Evolutionary conservation across 2,888 invertebrate genomes (phyloP).

Genomic region (Chymomyza amoena): DNA sequence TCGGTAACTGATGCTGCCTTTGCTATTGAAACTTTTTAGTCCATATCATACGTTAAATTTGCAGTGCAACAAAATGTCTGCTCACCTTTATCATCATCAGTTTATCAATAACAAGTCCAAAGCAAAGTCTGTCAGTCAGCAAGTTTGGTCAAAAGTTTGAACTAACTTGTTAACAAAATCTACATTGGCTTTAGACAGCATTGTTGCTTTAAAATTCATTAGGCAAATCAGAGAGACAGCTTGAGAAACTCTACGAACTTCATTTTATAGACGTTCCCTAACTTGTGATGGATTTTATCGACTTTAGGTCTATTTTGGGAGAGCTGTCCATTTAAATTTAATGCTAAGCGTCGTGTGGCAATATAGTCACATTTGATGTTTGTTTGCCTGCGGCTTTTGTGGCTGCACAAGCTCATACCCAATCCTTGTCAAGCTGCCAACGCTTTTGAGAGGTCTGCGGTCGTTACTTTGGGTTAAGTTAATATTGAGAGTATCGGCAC

Average conservation of each 20-base stretch:
- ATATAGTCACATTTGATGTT: neutral
- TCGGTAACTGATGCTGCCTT: slow-evolving; percentile 25
- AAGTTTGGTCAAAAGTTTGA: neutral
- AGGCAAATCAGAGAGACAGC: neutral
- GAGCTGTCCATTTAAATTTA: too few relatives aligned
- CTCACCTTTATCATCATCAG: neutral
- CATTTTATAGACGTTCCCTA: too few relatives aligned
- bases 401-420: neutral
- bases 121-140: neutral
- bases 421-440: neutral
- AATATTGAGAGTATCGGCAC: neutral
- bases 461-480: neutral
- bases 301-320: neutral
- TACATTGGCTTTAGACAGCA: too few relatives aligned
- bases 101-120: neutral
- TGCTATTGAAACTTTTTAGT: neutral
- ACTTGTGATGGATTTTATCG: neutral
- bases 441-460: neutral
- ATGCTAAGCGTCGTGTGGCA: neutral
- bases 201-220: slow-evolving; percentile 28
- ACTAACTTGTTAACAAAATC: too few relatives aligned
- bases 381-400: neutral
- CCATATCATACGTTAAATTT: slow-evolving; percentile 5
- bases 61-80: neutral
- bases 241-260: neutral